phyloP scores from a whole-genome alignment of 1,140 invertebrate genomes.

The Teleopsis dalmanni region DNA sequence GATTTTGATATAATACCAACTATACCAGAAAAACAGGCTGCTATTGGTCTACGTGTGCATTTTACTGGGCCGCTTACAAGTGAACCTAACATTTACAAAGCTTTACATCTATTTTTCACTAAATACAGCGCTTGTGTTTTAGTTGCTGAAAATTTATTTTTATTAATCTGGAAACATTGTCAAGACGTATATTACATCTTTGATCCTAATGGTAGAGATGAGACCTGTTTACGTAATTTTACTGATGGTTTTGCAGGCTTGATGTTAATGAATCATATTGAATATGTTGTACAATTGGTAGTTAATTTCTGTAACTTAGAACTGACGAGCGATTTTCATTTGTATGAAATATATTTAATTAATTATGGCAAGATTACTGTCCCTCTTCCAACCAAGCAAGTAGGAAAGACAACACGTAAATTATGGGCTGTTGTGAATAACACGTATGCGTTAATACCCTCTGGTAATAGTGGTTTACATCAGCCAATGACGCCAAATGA shows the following conservation, averaged over 20 bases:
- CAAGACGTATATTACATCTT: slow-evolving; percentile 34
- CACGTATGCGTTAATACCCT: slow-evolving; percentile 31
- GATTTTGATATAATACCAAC: slow-evolving; percentile 39
- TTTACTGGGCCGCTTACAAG: slow-evolving; percentile 25
- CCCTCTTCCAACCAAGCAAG: slow-evolving; percentile 5
- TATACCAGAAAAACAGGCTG: slow-evolving; percentile 23
- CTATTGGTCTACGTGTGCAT: slow-evolving; percentile 25
- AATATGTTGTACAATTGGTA: slow-evolving; percentile 36
- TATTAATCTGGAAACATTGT: slow-evolving; percentile 40
- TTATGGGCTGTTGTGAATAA: slow-evolving; percentile 37
- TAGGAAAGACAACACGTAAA: slow-evolving; percentile 17
- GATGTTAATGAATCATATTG: slow-evolving; percentile 26
- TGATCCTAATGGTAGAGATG: slow-evolving; percentile 34
- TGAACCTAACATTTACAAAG: slow-evolving; percentile 39
- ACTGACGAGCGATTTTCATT: slow-evolving; percentile 24
- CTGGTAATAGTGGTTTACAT: slow-evolving; percentile 26
- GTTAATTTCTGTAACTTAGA: slow-evolving; percentile 24
- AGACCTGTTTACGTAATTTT: slow-evolving; percentile 27
- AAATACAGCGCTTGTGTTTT: slow-evolving; percentile 37
- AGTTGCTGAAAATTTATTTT: slow-evolving; percentile 24
- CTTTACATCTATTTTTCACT: slow-evolving; percentile 27
- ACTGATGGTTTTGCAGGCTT: slow-evolving; percentile 30
- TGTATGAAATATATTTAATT: slow-evolving; percentile 28
- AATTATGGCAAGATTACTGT: slow-evolving; percentile 33
- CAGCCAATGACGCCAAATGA: slow-evolving; percentile 30